phyloP scores from a whole-genome alignment of 2,888 invertebrate species.

The Lapara coniferarum region DNA sequence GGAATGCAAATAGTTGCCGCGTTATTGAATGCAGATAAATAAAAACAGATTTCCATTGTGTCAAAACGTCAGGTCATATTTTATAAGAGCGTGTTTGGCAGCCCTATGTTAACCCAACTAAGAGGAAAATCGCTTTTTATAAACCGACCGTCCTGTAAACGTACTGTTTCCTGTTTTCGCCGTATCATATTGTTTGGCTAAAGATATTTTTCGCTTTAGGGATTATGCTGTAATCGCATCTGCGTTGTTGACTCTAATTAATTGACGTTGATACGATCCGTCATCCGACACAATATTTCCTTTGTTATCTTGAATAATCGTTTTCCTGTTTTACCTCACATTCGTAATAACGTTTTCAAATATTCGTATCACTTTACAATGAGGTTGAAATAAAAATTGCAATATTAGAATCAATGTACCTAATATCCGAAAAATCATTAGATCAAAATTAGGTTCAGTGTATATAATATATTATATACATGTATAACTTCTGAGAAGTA shows the following conservation, averaged over 20 bases:
- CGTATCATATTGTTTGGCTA: conserved; percentile 44
- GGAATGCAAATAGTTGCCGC: conserved; percentile 10
- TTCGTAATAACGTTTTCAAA: neutral
- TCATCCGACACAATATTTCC: neutral
- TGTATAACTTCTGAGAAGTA: no score
- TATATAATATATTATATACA: no score
- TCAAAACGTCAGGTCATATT: conserved; percentile 21
- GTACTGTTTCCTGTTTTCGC: conserved; percentile 48
- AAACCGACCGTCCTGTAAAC: conserved; percentile 50
- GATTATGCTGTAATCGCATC: conserved; percentile 24
- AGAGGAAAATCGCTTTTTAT: conserved; percentile 55
- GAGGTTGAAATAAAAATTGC: neutral
- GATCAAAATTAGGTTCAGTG: no score
- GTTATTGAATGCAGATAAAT: conserved; percentile 17
- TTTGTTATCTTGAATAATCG: neutral
- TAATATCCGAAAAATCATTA: no score
- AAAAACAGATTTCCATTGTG: conserved; percentile 16
- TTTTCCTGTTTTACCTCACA: neutral
- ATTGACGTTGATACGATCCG: conserved; percentile 25
- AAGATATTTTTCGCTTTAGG: conserved; percentile 32
- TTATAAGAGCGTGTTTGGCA: conserved; percentile 31
- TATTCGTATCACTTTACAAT: neutral
- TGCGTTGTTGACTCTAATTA: conserved; percentile 25
- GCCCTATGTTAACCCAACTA: conserved; percentile 49
- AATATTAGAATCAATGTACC: no score